A percentile compares a stretch with the other conserved stretches of the same genome.
Evolutionary conservation across 2,797 vertebrate genomes (phyloP).

Genomic region (Gymnothorax javanicus): DNA sequence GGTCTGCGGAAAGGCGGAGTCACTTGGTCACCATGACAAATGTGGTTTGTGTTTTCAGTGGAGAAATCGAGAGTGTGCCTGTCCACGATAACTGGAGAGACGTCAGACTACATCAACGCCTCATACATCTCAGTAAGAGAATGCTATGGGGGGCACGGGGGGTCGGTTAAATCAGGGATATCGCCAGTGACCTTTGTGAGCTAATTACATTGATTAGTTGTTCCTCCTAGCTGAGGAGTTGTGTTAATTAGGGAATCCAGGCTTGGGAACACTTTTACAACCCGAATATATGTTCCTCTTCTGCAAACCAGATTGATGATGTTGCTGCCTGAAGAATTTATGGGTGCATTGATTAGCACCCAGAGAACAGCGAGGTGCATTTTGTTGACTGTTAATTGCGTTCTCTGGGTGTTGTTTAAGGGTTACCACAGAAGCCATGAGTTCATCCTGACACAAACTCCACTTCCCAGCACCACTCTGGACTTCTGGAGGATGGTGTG

Average conservation of each 20-base stretch:
- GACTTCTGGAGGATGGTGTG: constrained; percentile 98
- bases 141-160: background rate
- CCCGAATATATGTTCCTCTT: too few relatives aligned
- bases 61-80: constrained; percentile 92
- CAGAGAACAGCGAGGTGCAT: background rate
- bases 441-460: constrained; percentile 92
- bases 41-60: constrained; percentile 67
- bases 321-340: too few relatives aligned
- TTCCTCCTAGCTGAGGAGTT: too few relatives aligned
- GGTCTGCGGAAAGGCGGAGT: background rate
- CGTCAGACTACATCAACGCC: constrained; percentile 93
- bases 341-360: too few relatives aligned
- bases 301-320: too few relatives aligned
- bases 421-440: constrained; percentile 86
- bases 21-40: background rate
- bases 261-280: too few relatives aligned
- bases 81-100: constrained; percentile 78
- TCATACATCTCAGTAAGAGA: constrained; percentile 88
- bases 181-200: too few relatives aligned
- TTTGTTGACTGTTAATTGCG: background rate
- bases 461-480: constrained; percentile 85
- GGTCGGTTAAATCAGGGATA: background rate
- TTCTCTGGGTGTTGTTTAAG: constrained; percentile 57
- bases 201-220: too few relatives aligned
- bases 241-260: too few relatives aligned